Evolutionary conservation across 2,888 invertebrate species (phyloP), one percentile per base, ranked within the genome.

Genomic region (Cephus nigrinus): DNA sequence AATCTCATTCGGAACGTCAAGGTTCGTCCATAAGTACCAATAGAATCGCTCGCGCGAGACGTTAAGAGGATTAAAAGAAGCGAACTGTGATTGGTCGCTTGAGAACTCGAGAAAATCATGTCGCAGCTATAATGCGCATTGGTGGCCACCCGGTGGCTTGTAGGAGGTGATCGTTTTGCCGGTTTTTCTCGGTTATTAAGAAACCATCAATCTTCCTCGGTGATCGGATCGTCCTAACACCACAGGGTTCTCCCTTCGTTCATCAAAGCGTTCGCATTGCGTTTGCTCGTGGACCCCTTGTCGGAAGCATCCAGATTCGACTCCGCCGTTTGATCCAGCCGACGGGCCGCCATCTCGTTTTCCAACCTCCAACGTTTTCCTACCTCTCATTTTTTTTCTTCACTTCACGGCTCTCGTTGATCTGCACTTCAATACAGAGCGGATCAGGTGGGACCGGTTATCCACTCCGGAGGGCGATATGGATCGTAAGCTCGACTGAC

Each of bases 171-270:
- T 87, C 88, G 86, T 89, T 90, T 90, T 89, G 86, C 87, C 87
- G 85, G 88, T 88, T 90, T 90, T 90, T 89, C 88, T 89, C 88
- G 88, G 87, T 90, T 90, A 90, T 90, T 89, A 90, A 90, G 88
- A 88, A 88, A 87, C 87, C 88, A 90, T 90, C 87, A 89, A 90
- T 90, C 90, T 90, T 88, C 80, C 83, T 83, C 83, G 81, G 77
- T 83, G 84, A 84, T 87, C 81, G 83, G 84, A 86, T 88, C 86
- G 82, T 82, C 77, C 81, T 79, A 75, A 81, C 87, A 80, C 87
- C 83, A 78, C 87, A 81, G 87, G 86, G 82, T 84, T 83, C 84
- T 79, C 80, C 77, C 31, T 69, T 69, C 69, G n/a, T 69, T 32
- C 69, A 32, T 69, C 32, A 40, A 15, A 15, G 69, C 69, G 69